A percentile compares a stretch with the other conserved stretches of the same genome.
Evolutionary conservation across 2,888 invertebrate genomes (phyloP).

Genomic region (Cylloceria caligata): DNA sequence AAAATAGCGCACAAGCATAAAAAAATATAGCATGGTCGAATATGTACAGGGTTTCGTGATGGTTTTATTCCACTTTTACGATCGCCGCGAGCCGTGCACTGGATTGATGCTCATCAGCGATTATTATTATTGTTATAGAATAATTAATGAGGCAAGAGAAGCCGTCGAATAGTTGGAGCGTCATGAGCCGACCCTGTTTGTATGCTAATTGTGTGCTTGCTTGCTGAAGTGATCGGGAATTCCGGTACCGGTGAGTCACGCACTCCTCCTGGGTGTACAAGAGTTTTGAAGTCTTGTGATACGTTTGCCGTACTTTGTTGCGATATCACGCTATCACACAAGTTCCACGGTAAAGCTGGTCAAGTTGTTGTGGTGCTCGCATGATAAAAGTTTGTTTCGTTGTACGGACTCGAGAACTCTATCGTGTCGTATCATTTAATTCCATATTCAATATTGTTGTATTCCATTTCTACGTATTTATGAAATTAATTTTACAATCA

Average conservation of each 20-base stretch:
- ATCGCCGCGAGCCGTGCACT: neutral
- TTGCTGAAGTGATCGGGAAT: conserved; percentile 54
- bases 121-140: conserved; percentile 49
- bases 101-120: conserved; percentile 6
- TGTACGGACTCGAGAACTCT: no score
- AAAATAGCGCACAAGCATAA: neutral
- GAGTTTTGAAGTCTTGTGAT: conserved; percentile 1
- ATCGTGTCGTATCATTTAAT: no score
- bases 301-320: conserved; percentile 28
- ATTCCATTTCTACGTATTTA: neutral
- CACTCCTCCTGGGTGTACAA: conserved; percentile 14
- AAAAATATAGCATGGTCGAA: neutral
- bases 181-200: conserved; percentile 26
- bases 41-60: neutral
- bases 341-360: neutral
- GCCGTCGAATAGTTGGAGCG: conserved; percentile 23
- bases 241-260: conserved; percentile 64
- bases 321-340: neutral
- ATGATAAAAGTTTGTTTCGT: no score
- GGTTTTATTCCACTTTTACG: neutral
- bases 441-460: neutral
- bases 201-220: neutral
- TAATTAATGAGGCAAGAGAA: conserved; percentile 50
- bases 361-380: neutral
- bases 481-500: neutral